Percentiles rank a stretch among this genome's conserved stretches.
phyloP scores from a whole-genome alignment of 2,888 invertebrate genomes.

The Conops quadrifasciatus region DNA sequence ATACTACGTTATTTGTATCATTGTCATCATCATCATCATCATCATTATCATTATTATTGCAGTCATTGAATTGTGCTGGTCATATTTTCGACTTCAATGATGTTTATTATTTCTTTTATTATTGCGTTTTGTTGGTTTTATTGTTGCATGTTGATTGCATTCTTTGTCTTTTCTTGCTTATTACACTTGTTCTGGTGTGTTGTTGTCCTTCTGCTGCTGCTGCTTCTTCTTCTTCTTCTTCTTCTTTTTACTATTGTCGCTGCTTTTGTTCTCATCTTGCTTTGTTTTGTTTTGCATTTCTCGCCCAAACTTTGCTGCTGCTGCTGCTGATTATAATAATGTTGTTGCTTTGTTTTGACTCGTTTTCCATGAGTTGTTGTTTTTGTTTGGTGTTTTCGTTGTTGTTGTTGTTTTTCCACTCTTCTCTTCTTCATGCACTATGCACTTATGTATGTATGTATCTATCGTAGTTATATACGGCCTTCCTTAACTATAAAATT shows the following conservation, averaged over 20 bases:
- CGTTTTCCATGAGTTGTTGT: slow-evolving; percentile 9
- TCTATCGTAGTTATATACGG: slow-evolving; percentile 41
- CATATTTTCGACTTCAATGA: slow-evolving; percentile 6
- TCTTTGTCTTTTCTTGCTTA: too few relatives aligned
- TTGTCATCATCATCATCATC: background rate
- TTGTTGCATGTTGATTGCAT: slow-evolving; percentile 3
- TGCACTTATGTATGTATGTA: background rate
- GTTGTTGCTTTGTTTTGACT: background rate
- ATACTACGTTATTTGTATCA: background rate
- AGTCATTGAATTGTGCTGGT: background rate
- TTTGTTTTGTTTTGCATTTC: too few relatives aligned
- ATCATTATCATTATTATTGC: background rate
- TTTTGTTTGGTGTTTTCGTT: slow-evolving; percentile 13
- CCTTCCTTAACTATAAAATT: slow-evolving; percentile 49
- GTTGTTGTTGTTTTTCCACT: slow-evolving; percentile 14
- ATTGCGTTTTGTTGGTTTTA: background rate
- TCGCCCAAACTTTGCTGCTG: too few relatives aligned
- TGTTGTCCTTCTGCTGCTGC: too few relatives aligned
- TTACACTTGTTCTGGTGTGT: too few relatives aligned
- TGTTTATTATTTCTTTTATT: too few relatives aligned
- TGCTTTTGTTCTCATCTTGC: too few relatives aligned
- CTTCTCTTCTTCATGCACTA: too few relatives aligned
- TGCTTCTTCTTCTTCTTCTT: too few relatives aligned
- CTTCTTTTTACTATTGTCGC: too few relatives aligned
- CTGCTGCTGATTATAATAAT: too few relatives aligned